Evolutionary conservation across 1,140 invertebrate species (phyloP), one percentile per base, ranked within the genome.

Genomic region (Babylonia areolata): DNA sequence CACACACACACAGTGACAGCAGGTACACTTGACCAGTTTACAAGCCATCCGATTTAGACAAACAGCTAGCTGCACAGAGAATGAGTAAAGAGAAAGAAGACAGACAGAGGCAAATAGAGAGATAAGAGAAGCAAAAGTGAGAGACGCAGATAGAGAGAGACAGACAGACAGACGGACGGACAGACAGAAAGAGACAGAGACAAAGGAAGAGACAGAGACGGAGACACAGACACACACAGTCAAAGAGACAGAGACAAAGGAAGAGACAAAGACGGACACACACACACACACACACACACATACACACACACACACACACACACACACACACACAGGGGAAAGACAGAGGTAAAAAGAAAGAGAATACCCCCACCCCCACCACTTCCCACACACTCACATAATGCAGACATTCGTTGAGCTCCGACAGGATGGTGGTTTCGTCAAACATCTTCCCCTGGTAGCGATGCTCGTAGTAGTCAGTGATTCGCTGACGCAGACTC

Each of bases 371-470:
- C 12, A 5, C 12, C 1, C 58, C 12, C 12, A 12, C 58, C 12
- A 23, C 58, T 28, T 5, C 15, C 12, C 58, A 23, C 17, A 51
- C 58, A 80, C 89, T 87, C 95, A 97, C 97, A 95, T 99, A 98
- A 95, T 98, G 95, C 54, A 99, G 95, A 95, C 99, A 99, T 95
- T 99, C 98, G 90, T 98, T 99, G 58, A 99, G 95, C 95, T 99
- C 98, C 78, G 97, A 97, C 87, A 99, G 96, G 92, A 99, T 99
- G 89, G 97, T 96, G 92, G 99, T 98, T 94, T 99, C 99, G 94
- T 99, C 98, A 95, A 99, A 99, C 96, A 99, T 99, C 95, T 99
- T 99, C 87, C 99, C 99, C 95, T 99, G 98, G 94, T 99, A 99
- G 51, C 98, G 96, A 94, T 99, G 98, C 94, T 99, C 98, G 95